These are phyloP conservation scores for Gasterosteus nipponicus DNA, from an alignment of 2,113 vertebrate genomes.

Conservation along the genomic window DNA sequence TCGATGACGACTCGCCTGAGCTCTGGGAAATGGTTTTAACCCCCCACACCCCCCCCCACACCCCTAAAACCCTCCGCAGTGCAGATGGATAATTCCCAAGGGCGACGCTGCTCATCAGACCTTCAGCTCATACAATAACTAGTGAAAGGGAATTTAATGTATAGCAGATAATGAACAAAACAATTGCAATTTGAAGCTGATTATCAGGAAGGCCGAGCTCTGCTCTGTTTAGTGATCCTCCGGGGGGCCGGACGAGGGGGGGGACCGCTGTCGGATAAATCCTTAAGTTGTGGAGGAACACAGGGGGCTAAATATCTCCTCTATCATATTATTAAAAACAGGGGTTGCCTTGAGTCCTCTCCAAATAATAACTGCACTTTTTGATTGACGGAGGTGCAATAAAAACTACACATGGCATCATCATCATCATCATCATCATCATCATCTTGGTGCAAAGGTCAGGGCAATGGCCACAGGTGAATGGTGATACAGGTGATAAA, in stretches of 20 bases:
- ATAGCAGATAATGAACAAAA: slow-evolving; percentile 31
- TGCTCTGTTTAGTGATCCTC: slow-evolving; percentile 20
- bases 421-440: slow-evolving; percentile 56
- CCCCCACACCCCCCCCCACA: not conserved
- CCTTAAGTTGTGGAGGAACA: slow-evolving; percentile 6
- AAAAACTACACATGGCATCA: slow-evolving; percentile 34
- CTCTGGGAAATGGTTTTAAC: not conserved
- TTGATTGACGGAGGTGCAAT: slow-evolving; percentile 43
- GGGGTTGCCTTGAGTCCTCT: slow-evolving; percentile 15
- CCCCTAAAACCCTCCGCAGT: slow-evolving; percentile 11
- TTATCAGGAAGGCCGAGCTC: slow-evolving; percentile 29
- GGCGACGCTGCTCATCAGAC: slow-evolving; percentile 35
- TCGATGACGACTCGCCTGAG: slow-evolving; percentile 17
- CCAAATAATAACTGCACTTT: slow-evolving; percentile 35
- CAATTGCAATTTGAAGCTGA: slow-evolving; percentile 27
- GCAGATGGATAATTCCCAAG: slow-evolving; percentile 43
- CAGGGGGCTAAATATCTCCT: slow-evolving; percentile 25
- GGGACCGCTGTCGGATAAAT: not conserved
- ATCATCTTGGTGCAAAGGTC: slow-evolving; percentile 56
- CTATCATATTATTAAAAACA: slow-evolving; percentile 34
- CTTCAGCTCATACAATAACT: slow-evolving; percentile 27
- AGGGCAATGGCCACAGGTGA: slow-evolving; percentile 74
- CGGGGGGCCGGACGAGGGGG: not conserved
- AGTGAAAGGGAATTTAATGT: slow-evolving; percentile 19
- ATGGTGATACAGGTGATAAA: slow-evolving; percentile 73